These are phyloP conservation scores for Cataglyphis altisquamis DNA, from an alignment of 2,888 invertebrate genomes.

Conservation along the genomic window DNA sequence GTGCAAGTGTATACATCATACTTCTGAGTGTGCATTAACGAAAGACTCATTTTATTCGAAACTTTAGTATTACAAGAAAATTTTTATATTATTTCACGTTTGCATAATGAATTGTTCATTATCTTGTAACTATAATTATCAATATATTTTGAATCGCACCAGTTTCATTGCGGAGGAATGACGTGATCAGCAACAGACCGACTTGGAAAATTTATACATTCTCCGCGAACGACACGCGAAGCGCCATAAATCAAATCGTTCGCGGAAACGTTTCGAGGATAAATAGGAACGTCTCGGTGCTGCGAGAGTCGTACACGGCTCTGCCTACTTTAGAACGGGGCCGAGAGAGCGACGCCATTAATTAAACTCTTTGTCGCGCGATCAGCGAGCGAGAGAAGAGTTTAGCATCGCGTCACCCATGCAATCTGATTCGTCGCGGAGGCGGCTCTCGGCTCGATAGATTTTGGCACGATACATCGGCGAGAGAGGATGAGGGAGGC, in stretches of 20 bases:
- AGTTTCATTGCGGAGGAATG: neutral
- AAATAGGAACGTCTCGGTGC: conserved; percentile 48
- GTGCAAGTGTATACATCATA: neutral
- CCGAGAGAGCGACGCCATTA: conserved; percentile 57
- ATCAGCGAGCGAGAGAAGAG: conserved; percentile 49
- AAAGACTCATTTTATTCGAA: neutral
- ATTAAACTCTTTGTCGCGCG: conserved; percentile 56
- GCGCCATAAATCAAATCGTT: conserved; percentile 46
- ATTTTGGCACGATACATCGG: conserved; percentile 66
- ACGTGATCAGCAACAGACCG: conserved; percentile 22
- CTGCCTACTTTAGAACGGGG: conserved; percentile 40
- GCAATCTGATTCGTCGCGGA: conserved; percentile 61
- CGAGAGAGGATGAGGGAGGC: conserved; percentile 44
- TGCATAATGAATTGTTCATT: neutral
- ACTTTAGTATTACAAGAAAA: neutral
- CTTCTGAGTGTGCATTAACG: neutral
- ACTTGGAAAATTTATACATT: conserved; percentile 41
- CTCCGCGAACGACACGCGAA: conserved; percentile 29
- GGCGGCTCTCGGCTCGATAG: conserved; percentile 63
- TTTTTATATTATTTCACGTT: neutral
- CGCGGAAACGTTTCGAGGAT: conserved; percentile 23
- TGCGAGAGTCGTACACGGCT: conserved; percentile 12
- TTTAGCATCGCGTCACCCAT: conserved; percentile 39
- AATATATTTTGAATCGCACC: conserved; percentile 7
- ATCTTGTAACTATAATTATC: neutral